Conservation (phyloP, 2,888 invertebrate species). For the Neoitamus cyanurus region DNA sequence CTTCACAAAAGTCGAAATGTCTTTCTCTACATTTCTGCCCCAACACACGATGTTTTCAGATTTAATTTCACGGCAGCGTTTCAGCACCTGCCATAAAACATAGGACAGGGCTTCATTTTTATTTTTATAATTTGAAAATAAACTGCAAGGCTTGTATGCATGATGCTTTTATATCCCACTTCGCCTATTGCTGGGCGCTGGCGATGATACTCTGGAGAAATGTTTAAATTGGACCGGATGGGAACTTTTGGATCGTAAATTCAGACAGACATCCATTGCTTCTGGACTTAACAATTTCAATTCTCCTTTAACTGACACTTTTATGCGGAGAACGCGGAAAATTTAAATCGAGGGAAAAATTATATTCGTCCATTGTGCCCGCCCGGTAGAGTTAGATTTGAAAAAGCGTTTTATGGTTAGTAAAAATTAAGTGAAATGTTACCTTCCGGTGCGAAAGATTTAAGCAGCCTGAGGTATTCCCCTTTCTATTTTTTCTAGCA, state of each 20-base stretch:
- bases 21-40: neutral
- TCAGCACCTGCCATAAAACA: conserved; percentile 3
- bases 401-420: neutral
- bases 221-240: neutral
- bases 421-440: neutral
- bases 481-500: neutral
- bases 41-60: neutral
- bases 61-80: neutral
- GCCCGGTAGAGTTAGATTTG: neutral
- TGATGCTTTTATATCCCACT: neutral
- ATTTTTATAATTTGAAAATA: neutral
- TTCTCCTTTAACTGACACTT: neutral
- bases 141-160: neutral
- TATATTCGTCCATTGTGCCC: neutral
- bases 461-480: neutral
- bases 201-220: neutral
- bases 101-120: neutral
- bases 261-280: neutral
- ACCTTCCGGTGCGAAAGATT: neutral
- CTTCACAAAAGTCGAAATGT: neutral
- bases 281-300: neutral
- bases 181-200: neutral
- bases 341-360: neutral
- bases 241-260: neutral
- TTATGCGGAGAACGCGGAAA: neutral